Base-by-base conservation (phyloP, 2,113 vertebrate species). In the Cololabis saira region DNA sequence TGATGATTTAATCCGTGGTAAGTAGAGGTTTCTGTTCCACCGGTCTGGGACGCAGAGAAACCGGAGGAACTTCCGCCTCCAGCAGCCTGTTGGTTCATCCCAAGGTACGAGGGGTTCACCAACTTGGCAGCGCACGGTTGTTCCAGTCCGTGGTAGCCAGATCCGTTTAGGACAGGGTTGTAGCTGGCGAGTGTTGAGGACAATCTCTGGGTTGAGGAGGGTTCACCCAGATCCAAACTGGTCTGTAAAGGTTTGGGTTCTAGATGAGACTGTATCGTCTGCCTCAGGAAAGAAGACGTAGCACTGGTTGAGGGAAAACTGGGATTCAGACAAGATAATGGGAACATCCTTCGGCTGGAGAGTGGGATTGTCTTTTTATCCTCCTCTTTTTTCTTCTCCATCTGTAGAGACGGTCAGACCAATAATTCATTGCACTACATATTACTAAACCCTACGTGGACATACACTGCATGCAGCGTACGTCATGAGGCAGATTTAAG, bases 361-460 rank as follows among this genome's bases (percentile, higher is more conserved):
- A 98, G 91, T 0, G 96, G 95, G 0, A 94, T 96, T 4, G 93
- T 91, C 86, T 94, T 95, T 90, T 88, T 95, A 84, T 96, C 95
- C 60, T 96, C 95, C 0, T 95, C 96, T 81, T 95, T 95, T 70
- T 95, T 89, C 87, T 97, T 97, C 89, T 98, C 96, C 5, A 95
- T 93, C 96, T 97, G 78, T 54, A 76, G 41, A 80, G 17, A 83
- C 14, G 83, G 33, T 61, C 68, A 53, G 37, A 53, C 33, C 18
- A 42, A 74, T 74, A 55, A 81, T 16, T 71, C 30, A 59, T 11
- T 58, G 40, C n/a, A 67, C 21, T 15, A 68, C 5, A 18, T 65
- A 60, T 11, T 1, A 13, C 55, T 37, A 54, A 55, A 37, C 10
- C 10, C 6, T 37, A 11, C 10, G 33, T 37, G 60, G 71, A 50